Evolutionary conservation across 2,888 invertebrate species (phyloP), one percentile per base, ranked within the genome.

Genomic region (Lamproptera curius): DNA sequence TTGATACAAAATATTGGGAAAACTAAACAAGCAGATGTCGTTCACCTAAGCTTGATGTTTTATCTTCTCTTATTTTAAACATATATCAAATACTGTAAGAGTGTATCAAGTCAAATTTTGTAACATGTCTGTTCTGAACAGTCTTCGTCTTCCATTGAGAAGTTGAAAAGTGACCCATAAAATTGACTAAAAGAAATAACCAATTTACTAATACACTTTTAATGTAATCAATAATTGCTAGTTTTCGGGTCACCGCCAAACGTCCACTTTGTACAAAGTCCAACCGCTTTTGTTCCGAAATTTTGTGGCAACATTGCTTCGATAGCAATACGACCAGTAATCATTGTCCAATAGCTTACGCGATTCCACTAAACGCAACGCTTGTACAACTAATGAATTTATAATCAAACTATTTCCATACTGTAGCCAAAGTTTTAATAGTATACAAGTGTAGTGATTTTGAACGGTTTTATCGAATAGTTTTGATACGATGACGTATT

Each of bases 321-420:
- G 26, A 23, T 17, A 8, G n/a, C n/a, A n/a, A 14, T 35, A 16
- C n/a, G 42, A 15, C 42, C 54, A n/a, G n/a, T 56, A 58, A 62
- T 50, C 47, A 39, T 58, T 58, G 54, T 43, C 14, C 34, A 33
- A 39, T 31, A 31, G 31, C 31, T 31, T 11, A 31, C 31, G 3
- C 11, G 11, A 31, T 4, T 11, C 11, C 31, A 28, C 31, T 31
- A 28, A 54, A 51, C 52, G 68, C 61, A 67, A 73, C 65, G 65
- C 73, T 67, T 62, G 68, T 72, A 70, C 70, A 69, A 72, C 55
- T 59, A 54, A 57, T 59, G 61, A 65, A 69, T 67, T 60, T 54
- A n/a, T n/a, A 51, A 52, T 51, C 42, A 53, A 41, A 51, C 17
- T 58, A 55, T 57, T 58, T 57, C 46, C 55, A 62, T 62, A 61